phyloP scores from a whole-genome alignment of 1,140 invertebrate species.

The Lethocerus indicus region DNA sequence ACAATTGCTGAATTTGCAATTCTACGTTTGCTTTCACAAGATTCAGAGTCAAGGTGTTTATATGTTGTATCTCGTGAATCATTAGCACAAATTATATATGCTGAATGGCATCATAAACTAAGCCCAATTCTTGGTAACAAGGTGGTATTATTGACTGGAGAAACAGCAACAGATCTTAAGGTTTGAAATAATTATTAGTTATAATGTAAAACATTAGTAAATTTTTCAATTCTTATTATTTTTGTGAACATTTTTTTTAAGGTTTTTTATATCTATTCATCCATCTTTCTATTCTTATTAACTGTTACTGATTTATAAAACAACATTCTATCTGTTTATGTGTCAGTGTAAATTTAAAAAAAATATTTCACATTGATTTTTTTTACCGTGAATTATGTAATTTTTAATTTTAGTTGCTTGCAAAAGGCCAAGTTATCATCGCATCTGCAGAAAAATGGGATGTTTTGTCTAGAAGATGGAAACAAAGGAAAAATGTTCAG shows the following conservation, averaged over 20 bases:
- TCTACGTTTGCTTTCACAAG: constrained; percentile 66
- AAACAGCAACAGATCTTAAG: constrained; percentile 94
- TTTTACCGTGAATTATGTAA: too few relatives aligned
- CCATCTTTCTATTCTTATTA: too few relatives aligned
- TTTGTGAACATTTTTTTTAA: too few relatives aligned
- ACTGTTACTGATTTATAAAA: too few relatives aligned
- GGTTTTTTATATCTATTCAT: too few relatives aligned
- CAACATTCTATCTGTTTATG: too few relatives aligned
- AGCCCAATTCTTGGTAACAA: constrained; percentile 61
- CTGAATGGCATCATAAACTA: constrained; percentile 86
- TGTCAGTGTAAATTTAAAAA: too few relatives aligned
- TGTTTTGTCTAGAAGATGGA: constrained; percentile 93
- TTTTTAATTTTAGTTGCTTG: too few relatives aligned
- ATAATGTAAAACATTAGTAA: neutral
- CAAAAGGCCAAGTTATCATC: constrained; percentile 88
- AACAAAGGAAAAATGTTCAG: constrained; percentile 95
- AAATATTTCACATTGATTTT: too few relatives aligned
- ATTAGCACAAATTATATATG: constrained; percentile 78
- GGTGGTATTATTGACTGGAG: constrained; percentile 89
- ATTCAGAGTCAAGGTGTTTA: constrained; percentile 61
- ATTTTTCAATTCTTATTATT: too few relatives aligned
- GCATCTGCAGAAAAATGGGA: constrained; percentile 99
- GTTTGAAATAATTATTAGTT: constrained; percentile 28
- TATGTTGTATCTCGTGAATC: constrained; percentile 88
- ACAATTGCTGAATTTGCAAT: constrained; percentile 95